Evolutionary conservation across 2,888 invertebrate genomes (phyloP).

Genomic region (Abscondita cerata): DNA sequence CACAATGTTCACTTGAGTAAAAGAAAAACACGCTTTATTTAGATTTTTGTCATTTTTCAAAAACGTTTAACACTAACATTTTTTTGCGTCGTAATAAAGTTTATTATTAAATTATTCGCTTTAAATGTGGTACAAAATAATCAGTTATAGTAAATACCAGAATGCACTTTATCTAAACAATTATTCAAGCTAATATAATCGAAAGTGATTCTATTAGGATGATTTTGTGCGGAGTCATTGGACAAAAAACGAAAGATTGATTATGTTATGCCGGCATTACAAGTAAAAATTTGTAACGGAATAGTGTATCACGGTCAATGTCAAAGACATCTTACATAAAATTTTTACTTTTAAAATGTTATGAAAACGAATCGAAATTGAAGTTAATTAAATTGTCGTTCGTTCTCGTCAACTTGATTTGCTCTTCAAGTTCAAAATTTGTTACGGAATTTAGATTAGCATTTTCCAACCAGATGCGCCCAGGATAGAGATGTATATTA

Average conservation of each 20-base stretch:
- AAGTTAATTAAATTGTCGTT: slow-evolving; percentile 42
- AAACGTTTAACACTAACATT: too few species aligned
- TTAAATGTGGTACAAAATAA: too few species aligned
- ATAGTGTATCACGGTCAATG: slow-evolving; percentile 38
- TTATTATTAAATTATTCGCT: too few species aligned
- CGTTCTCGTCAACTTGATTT: slow-evolving; percentile 37
- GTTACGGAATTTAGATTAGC: slow-evolving; percentile 52
- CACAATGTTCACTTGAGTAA: too few species aligned
- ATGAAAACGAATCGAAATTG: slow-evolving; percentile 27
- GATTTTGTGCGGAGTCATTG: slow-evolving; percentile 54
- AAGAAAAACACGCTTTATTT: too few species aligned
- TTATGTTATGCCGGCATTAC: slow-evolving; percentile 54
- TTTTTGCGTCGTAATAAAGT: too few species aligned
- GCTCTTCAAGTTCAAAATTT: slow-evolving; percentile 37
- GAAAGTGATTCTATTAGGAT: slow-evolving; percentile 59
- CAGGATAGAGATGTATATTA: slow-evolving; percentile 55
- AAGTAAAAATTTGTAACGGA: slow-evolving; percentile 51
- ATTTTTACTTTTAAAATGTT: slow-evolving; percentile 4
- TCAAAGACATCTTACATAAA: slow-evolving; percentile 34
- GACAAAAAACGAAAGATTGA: slow-evolving; percentile 53
- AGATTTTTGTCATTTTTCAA: too few species aligned
- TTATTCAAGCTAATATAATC: slow-evolving; percentile 58
- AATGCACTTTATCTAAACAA: slow-evolving; percentile 55
- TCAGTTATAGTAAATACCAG: background rate
- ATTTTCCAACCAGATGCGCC: slow-evolving; percentile 56